A percentile compares a stretch with the other conserved stretches of the same genome.
phyloP scores from a whole-genome alignment of 2,888 invertebrate species.

The Dyspetes luteomarginatus region DNA sequence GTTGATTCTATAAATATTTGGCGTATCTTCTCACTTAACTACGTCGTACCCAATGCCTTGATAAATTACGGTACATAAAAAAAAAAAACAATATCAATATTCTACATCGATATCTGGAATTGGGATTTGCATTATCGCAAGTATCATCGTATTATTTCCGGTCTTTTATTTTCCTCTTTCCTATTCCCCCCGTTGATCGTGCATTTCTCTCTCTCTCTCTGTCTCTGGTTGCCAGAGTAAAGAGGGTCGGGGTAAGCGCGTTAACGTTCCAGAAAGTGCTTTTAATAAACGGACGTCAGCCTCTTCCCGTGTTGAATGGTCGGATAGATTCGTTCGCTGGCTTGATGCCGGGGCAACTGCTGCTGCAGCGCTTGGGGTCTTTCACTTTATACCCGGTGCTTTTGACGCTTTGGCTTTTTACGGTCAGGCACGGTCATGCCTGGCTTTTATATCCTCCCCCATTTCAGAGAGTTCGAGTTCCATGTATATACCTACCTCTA shows the following conservation, averaged over 20 bases:
- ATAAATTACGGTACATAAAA: neutral
- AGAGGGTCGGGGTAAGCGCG: conserved; percentile 72
- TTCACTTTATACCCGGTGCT: conserved; percentile 72
- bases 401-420: conserved; percentile 79
- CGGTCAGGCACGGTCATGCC: conserved; percentile 70
- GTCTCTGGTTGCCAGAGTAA: conserved; percentile 52
- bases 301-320: conserved; percentile 56
- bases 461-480: conserved; percentile 47
- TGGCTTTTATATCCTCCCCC: conserved; percentile 77
- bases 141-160: conserved; percentile 49
- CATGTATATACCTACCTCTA: conserved; percentile 40
- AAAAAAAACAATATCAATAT: neutral
- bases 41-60: too few species aligned
- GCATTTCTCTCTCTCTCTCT: conserved; percentile 17
- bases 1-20: too few species aligned
- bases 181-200: neutral
- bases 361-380: conserved; percentile 61
- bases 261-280: conserved; percentile 73
- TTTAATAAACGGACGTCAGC: conserved; percentile 75
- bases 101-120: conserved; percentile 28
- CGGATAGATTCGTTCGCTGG: conserved; percentile 59
- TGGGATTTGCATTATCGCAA: conserved; percentile 37
- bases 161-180: conserved; percentile 48
- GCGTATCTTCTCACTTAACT: too few species aligned
- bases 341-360: conserved; percentile 54